Evolutionary conservation across 2,888 invertebrate species (phyloP), one percentile per base, ranked within the genome.

Genomic region (Drosophila leonis): DNA sequence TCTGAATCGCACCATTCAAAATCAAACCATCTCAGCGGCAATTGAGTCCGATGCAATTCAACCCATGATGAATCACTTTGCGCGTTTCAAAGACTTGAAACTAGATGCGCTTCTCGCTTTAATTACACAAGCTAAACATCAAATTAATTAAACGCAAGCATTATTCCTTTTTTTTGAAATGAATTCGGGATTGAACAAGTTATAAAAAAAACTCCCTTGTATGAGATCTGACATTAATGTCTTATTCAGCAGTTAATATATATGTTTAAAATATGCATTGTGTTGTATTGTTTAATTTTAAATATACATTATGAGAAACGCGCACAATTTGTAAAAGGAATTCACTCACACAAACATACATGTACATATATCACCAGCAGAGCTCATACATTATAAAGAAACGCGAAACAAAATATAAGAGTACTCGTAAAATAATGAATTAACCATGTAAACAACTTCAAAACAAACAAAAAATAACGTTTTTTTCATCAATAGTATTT

Each of bases 21-120:
- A 90, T 78, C 93, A 93, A 74, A 92, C 92, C 60, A 91, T 93
- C 65, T 92, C 91, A 67, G 93, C 93, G 39, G 92, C 92, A 62
- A 92, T 93, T 61, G 93, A 93, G 77, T 91, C 92, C 6, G 91
- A 93, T 80, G 91, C 93, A 31, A 92, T 93, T 72, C 91, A 93
- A 71, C 92, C 92, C 31, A 81, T 93, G 83, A 91, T 92, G 87
- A 85, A 91, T 82, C 93, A 93, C 75, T 92, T 93, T 78, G 91
- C 92, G 46, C 91, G 93, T 66, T 93, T 93, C 72, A 89, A 91
- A 72, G 92, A 93, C 78, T 83, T 93, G 54, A 92, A 93, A 75
- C 78, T 92, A 57, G 92, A 93, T 80, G 92, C 92, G 27, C 82
- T 93, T 35, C 75, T 93, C 74, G 92, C 92, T 46, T 86, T 93